Conservation (phyloP, 2,797 vertebrate species). For the Xenopus petersii region DNA sequence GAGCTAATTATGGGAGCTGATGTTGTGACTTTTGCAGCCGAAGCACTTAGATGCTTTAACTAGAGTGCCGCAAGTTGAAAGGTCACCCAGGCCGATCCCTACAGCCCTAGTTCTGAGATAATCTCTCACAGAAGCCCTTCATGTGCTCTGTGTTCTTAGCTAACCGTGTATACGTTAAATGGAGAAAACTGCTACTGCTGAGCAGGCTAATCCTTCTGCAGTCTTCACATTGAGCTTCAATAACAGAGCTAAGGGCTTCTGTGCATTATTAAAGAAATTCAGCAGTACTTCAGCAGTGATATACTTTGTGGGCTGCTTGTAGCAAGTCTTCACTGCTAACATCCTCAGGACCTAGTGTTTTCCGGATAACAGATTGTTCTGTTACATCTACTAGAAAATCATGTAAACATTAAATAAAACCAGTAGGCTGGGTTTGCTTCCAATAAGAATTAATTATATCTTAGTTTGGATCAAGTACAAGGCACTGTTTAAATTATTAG, state of each 20-base stretch:
- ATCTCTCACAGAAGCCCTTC: neutral
- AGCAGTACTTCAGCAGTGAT: neutral
- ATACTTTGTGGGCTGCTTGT: neutral
- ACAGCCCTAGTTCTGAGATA: neutral
- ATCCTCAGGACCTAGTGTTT: no score
- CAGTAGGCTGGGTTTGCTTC: no score
- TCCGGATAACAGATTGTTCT: no score
- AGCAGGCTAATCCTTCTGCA: conserved; percentile 1
- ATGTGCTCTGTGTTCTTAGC: neutral
- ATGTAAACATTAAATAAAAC: no score
- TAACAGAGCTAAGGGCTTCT: neutral
- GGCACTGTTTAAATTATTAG: no score
- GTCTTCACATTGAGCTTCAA: neutral
- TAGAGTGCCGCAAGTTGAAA: neutral
- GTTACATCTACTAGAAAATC: no score
- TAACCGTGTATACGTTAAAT: neutral
- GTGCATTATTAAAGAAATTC: neutral
- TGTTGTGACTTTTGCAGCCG: neutral
- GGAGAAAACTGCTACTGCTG: neutral
- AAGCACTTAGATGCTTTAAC: conserved; percentile 1
- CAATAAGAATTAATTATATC: no score
- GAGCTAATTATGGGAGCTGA: neutral
- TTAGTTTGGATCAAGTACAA: no score
- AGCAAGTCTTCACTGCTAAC: neutral
- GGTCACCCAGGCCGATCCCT: neutral